Base-by-base conservation (phyloP, 35 echinoderm and acorn worm genomes). In the Ophiothrix spiculata region DNA sequence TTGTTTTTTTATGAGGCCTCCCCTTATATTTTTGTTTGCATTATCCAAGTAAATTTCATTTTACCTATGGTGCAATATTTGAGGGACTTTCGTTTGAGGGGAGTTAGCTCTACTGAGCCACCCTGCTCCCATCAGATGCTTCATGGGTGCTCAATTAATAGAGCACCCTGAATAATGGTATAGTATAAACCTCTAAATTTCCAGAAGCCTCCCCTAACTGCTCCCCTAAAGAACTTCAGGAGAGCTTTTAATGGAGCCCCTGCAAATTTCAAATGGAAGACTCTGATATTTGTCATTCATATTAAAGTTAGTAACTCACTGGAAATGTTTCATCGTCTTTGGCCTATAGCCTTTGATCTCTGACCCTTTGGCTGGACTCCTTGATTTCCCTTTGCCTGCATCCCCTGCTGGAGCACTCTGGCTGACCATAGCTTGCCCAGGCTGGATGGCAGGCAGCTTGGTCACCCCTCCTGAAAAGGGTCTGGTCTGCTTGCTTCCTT, bases 281-380 rank as follows among this genome's bases (percentile, higher is more conserved):
- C 25, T 31, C 31, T 1, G n/a, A 14, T 4, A 23, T 1, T 23
- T 33, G 34, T 33, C 1, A 37, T 19, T 25, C 32, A 87, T 31
- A 16, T 13, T 29, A 38, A 31, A 49, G 13, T 0, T 21, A 45
- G 35, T 87, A 45, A 46, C 91, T 84, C 84, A 97, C 94, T 88
- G 83, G 64, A 97, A 97, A 69, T 97, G 78, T 83, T 93, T 92
- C 8, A 83, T 75, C 77, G 78, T 86, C 75, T 83, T 92, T 36
- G 87, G 83, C 41, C 83, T 93, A 39, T 88, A 88, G 4, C 75
- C 87, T 31, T 56, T 37, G 13, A n/a, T 42, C 74, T 79, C 77
- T 83, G 80, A 69, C 2, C 81, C 86, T 36, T 78, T 88, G 86
- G 0, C 17, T 40, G 32, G 46, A 63, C 64, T 75, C 76, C 73